Percentiles rank a stretch among this genome's conserved stretches.
Conservation (phyloP, 1,140 invertebrate species). For the Polypedilum pembai region DNA sequence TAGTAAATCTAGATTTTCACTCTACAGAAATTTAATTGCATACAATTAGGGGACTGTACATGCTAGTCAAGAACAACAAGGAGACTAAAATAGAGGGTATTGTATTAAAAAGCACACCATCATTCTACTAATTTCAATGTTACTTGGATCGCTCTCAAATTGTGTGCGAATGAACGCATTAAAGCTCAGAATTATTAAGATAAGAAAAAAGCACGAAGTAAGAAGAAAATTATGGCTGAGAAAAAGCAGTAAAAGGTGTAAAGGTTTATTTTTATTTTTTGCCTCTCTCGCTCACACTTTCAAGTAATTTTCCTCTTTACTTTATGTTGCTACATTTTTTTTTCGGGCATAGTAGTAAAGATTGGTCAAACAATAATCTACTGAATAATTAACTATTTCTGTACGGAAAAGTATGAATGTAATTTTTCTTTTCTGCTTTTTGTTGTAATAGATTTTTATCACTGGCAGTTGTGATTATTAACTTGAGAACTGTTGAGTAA, state of each 20-base stretch:
- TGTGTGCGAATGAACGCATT: conserved; percentile 16
- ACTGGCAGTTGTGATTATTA: neutral
- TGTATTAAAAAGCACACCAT: too few species aligned
- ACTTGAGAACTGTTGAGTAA: neutral
- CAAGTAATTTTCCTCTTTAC: neutral
- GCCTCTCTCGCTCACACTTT: neutral
- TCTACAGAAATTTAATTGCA: conserved; percentile 10
- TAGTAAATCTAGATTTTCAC: conserved; percentile 6
- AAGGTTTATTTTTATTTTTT: conserved; percentile 1
- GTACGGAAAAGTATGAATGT: too few species aligned
- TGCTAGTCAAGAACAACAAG: neutral
- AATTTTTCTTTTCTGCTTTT: neutral
- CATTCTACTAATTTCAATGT: neutral
- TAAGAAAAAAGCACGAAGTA: neutral
- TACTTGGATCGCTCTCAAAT: neutral
- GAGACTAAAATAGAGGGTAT: too few species aligned
- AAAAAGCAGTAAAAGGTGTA: conserved; percentile 13
- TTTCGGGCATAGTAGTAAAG: neutral
- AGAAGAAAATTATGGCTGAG: conserved; percentile 17
- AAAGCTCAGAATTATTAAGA: conserved; percentile 6
- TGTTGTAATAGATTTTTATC: neutral
- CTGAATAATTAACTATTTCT: neutral
- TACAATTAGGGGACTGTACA: neutral
- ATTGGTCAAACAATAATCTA: neutral
- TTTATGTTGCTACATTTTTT: neutral